phyloP scores from a whole-genome alignment of 2,113 vertebrate genomes.

The Martes martes region DNA sequence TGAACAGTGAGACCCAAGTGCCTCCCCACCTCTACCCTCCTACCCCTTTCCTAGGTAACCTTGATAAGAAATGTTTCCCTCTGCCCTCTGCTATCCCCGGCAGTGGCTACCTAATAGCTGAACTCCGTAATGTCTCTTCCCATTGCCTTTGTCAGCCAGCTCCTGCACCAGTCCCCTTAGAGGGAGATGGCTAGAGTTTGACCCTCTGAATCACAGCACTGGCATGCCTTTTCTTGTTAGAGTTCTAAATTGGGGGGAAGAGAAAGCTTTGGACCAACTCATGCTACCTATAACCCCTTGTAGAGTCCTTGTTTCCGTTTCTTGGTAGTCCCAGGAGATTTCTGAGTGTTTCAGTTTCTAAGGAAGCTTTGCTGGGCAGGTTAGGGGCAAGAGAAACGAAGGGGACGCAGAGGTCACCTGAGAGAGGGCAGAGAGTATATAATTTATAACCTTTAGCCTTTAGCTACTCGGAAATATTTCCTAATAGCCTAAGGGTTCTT shows the following conservation, averaged over 20 bases:
- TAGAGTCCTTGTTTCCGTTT: neutral
- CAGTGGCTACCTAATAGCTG: neutral
- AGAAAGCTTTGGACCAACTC: neutral
- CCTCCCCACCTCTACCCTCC: neutral
- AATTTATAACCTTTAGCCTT: conserved; percentile 78
- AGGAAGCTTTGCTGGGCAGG: neutral
- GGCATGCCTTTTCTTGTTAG: neutral
- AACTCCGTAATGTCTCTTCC: neutral
- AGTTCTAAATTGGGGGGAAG: neutral
- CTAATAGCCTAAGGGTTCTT: conserved; percentile 79
- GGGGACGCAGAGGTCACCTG: neutral
- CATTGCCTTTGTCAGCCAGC: neutral
- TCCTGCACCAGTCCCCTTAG: neutral
- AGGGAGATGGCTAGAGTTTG: neutral
- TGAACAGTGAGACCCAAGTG: neutral
- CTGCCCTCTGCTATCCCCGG: neutral
- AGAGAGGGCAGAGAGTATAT: conserved; percentile 50
- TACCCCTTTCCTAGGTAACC: neutral
- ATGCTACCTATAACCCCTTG: neutral
- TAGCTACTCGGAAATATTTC: conserved; percentile 76
- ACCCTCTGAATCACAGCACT: neutral
- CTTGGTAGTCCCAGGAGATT: neutral
- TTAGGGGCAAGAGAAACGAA: conserved; percentile 5
- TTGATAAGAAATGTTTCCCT: neutral
- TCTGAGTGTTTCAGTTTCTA: neutral